Evolutionary conservation across 2,113 vertebrate genomes (phyloP).

Genomic region (Callaeas wilsoni): DNA sequence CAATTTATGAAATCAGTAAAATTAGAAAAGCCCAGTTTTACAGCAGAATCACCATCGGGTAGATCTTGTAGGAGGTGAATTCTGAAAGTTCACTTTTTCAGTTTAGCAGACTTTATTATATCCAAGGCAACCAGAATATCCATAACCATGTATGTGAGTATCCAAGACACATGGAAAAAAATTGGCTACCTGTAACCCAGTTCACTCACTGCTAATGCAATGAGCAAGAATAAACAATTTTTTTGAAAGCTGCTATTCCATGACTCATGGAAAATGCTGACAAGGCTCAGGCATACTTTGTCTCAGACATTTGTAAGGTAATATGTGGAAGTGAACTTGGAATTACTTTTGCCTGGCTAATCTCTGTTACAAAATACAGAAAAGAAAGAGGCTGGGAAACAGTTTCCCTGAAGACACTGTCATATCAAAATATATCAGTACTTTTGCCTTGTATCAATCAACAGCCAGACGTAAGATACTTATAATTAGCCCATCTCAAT

Average conservation of each 20-base stretch:
- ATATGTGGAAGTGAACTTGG: background rate
- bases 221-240: background rate
- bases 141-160: background rate
- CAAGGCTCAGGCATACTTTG: background rate
- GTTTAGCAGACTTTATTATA: background rate
- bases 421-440: background rate
- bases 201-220: background rate
- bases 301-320: background rate
- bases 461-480: background rate
- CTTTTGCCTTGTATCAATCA: background rate
- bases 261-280: background rate
- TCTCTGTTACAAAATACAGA: background rate
- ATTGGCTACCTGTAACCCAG: background rate
- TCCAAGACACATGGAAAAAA: background rate
- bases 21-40: background rate
- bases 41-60: background rate
- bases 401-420: background rate
- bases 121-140: background rate
- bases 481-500: background rate
- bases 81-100: background rate
- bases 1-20: background rate
- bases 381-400: background rate
- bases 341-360: background rate
- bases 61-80: background rate
- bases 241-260: background rate